A percentile compares a stretch with the other conserved stretches of the same genome.
These are phyloP conservation scores for Apis laboriosa DNA, from an alignment of 1,140 invertebrate genomes.

Conservation along the genomic window DNA sequence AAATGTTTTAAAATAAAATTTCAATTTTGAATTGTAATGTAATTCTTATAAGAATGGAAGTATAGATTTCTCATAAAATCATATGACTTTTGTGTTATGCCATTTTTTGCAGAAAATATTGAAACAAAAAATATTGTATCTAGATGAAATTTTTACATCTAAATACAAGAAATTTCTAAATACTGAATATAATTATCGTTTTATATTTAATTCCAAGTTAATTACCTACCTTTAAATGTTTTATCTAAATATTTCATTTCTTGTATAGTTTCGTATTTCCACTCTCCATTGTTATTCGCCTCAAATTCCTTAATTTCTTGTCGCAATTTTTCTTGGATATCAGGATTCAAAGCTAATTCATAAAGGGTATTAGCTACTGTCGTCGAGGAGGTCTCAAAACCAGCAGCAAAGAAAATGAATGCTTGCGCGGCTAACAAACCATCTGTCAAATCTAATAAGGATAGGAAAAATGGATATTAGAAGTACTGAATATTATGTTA, in stretches of 20 bases:
- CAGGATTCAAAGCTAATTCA: slow-evolving; percentile 80
- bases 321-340: slow-evolving; percentile 80
- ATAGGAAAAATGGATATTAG: background rate
- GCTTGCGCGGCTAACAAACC: slow-evolving; percentile 70
- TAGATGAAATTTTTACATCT: too few species aligned
- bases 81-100: too few species aligned
- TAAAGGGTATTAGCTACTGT: slow-evolving; percentile 78
- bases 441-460: slow-evolving; percentile 66
- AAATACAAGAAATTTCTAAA: too few species aligned
- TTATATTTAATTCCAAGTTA: too few species aligned
- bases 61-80: too few species aligned
- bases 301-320: slow-evolving; percentile 77
- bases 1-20: too few species aligned
- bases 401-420: slow-evolving; percentile 79
- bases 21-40: too few species aligned
- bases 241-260: slow-evolving; percentile 70
- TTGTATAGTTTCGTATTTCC: slow-evolving; percentile 65
- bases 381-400: slow-evolving; percentile 83
- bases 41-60: too few species aligned
- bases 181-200: too few species aligned
- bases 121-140: too few species aligned
- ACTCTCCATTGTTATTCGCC: slow-evolving; percentile 39
- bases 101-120: too few species aligned
- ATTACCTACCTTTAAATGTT: slow-evolving; percentile 62
- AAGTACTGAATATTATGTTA: too few species aligned